Base-by-base conservation (phyloP, 2,888 invertebrate species). In the Chaitophorus viminalis region DNA sequence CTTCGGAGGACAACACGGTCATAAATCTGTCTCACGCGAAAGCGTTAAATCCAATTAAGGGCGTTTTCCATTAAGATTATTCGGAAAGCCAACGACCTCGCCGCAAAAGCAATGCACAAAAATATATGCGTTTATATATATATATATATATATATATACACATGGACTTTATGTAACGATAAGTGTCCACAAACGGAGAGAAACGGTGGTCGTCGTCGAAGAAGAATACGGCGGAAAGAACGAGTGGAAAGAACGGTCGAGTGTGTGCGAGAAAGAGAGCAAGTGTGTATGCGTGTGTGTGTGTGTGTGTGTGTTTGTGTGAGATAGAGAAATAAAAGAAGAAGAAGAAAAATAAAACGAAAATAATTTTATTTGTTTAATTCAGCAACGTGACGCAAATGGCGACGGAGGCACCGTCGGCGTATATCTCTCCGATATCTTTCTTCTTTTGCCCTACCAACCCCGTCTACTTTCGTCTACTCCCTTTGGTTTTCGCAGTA, bases 31-130 rank as follows among this genome's bases (percentile, higher is more conserved):
- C 87, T 74, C 87, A 39, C 87, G 79, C 79, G 60, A 81, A 81
- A 81, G 87, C 87, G 79, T 87, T 87, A 81, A 81, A 81, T 87
- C 74, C 87, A 87, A 87, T 87, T 87, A 87, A 87, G 87, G 87
- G 87, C 87, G 87, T 87, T 87, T 87, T 87, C 87, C 87, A 87
- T 87, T 87, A 87, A 87, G 86, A 87, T 86, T 86, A 68, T 84
- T 85, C 76, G 65, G 65, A 31, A 39, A 76, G 76, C 77, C 84
- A 68, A 85, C 84, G 84, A 83, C 84, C 82, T 54, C 82, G n/a
- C 82, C 76, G 65, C 60, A 31, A 84, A 76, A 76, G 39, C 83
- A 31, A 76, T 39, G 84, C 84, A 65, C 84, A 18, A 39, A 75
- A 75, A 39, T 75, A 83, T 75, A 52, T 3, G 25, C 52, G 52